Conservation (phyloP, 2,888 invertebrate species). For the Phyllotreta striolata region DNA sequence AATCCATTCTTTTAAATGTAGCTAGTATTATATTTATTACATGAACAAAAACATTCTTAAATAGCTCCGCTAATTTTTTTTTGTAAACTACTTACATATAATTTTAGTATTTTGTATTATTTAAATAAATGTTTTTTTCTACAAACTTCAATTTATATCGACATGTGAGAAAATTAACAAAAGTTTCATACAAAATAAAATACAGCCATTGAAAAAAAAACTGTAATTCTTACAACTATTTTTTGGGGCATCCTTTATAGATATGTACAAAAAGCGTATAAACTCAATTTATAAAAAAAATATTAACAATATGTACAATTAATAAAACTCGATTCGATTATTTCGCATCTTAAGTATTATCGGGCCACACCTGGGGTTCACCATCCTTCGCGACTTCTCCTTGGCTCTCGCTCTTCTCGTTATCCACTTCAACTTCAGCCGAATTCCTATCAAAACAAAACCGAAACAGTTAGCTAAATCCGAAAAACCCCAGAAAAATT, state of each 20-base stretch:
- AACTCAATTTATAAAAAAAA: conserved; percentile 38
- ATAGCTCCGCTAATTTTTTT: not conserved
- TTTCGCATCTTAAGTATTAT: conserved; percentile 36
- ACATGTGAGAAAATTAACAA: conserved; percentile 2
- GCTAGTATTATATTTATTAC: conserved; percentile 5
- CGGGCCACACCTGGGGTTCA: conserved; percentile 30
- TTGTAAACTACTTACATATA: conserved; percentile 7
- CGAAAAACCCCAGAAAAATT: too few relatives aligned
- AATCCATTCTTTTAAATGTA: too few relatives aligned
- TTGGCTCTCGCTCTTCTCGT: conserved; percentile 25
- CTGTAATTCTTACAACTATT: conserved; percentile 41
- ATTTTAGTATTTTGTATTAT: not conserved
- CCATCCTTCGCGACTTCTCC: conserved; percentile 1
- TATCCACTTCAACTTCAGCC: conserved; percentile 3
- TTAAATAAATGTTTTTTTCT: conserved; percentile 11
- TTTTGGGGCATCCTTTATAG: conserved; percentile 42
- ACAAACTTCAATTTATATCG: not conserved
- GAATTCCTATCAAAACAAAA: conserved; percentile 1
- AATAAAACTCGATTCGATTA: conserved; percentile 21
- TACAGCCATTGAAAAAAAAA: conserved; percentile 36
- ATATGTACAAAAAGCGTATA: conserved; percentile 39
- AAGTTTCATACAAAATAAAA: conserved; percentile 30
- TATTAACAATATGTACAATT: conserved; percentile 37
- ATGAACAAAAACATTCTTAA: conserved; percentile 8
- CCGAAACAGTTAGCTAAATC: not conserved